These are phyloP conservation scores for Teinopalpus imperialis DNA, from an alignment of 2,888 invertebrate genomes.

Conservation along the genomic window DNA sequence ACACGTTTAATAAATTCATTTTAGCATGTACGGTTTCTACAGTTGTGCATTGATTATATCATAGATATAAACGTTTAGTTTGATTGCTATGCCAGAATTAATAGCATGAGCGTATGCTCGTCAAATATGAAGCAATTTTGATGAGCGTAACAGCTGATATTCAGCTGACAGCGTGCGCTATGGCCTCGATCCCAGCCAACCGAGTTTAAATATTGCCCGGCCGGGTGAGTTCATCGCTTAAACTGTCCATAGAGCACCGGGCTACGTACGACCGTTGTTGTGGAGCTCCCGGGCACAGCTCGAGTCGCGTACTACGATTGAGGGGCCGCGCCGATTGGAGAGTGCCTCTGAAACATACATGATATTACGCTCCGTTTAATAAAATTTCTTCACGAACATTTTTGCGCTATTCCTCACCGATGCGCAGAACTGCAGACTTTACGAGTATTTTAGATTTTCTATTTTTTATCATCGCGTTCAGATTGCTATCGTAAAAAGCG, in stretches of 20 bases:
- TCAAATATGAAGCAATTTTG: constrained; percentile 44
- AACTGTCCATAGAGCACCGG: constrained; percentile 41
- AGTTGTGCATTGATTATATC: not conserved
- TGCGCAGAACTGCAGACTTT: not conserved
- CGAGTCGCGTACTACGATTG: constrained; percentile 55
- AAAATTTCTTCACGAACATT: constrained; percentile 41
- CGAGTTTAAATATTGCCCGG: constrained; percentile 43
- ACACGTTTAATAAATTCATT: too few relatives aligned
- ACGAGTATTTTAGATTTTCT: not conserved
- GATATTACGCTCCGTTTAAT: constrained; percentile 45
- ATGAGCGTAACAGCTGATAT: constrained; percentile 68
- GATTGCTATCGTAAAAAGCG: constrained; percentile 5
- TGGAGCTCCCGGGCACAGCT: constrained; percentile 39
- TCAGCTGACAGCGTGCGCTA: constrained; percentile 47
- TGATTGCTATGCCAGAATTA: constrained; percentile 48
- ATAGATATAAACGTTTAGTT: not conserved
- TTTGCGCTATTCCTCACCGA: constrained; percentile 13
- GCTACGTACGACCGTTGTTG: constrained; percentile 32
- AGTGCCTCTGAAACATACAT: constrained; percentile 45
- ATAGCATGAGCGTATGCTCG: constrained; percentile 35
- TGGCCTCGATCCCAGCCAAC: constrained; percentile 28
- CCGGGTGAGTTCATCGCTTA: constrained; percentile 64
- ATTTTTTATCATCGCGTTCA: constrained; percentile 6
- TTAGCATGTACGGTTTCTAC: too few relatives aligned
- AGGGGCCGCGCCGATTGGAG: constrained; percentile 55